Percentiles rank a stretch among this genome's conserved stretches.
These are phyloP conservation scores for Riparia riparia DNA, from an alignment of 2,113 vertebrate genomes.

Conservation along the genomic window DNA sequence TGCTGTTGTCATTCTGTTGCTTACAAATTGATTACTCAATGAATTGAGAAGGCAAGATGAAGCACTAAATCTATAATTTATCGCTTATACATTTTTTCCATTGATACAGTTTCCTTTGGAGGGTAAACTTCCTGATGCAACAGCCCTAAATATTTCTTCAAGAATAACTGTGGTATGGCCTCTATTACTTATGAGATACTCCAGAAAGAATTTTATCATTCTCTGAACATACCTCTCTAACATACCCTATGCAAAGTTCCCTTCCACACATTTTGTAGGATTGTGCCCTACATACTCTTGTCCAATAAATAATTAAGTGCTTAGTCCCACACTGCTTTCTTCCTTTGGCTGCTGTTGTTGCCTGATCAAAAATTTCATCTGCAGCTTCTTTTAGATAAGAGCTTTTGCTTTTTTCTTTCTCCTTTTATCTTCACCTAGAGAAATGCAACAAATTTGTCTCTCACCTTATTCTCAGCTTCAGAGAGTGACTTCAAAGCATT, in stretches of 20 bases:
- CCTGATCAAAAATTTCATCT: slow-evolving; percentile 32
- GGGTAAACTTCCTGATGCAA: not conserved
- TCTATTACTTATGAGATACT: not conserved
- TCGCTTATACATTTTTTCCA: not conserved
- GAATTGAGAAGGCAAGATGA: not conserved
- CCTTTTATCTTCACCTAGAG: slow-evolving; percentile 44
- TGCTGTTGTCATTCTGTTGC: not conserved
- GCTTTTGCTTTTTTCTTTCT: slow-evolving; percentile 35
- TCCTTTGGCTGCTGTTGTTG: not conserved
- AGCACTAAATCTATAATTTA: not conserved
- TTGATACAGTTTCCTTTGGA: not conserved
- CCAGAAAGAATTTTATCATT: not conserved
- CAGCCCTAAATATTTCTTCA: not conserved
- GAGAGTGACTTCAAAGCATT: slow-evolving; percentile 51
- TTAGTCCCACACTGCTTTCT: not conserved
- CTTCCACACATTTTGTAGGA: not conserved
- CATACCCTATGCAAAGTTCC: not conserved
- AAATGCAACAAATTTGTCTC: slow-evolving; percentile 43
- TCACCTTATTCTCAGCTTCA: slow-evolving; percentile 20
- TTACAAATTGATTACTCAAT: not conserved
- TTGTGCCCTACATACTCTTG: not conserved
- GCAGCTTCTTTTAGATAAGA: not conserved
- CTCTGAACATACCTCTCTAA: not conserved
- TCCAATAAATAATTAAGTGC: slow-evolving; percentile 19
- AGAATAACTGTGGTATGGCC: not conserved